Evolutionary conservation across 2,797 vertebrate species (phyloP).

Genomic region (Aldrovandia affinis): DNA sequence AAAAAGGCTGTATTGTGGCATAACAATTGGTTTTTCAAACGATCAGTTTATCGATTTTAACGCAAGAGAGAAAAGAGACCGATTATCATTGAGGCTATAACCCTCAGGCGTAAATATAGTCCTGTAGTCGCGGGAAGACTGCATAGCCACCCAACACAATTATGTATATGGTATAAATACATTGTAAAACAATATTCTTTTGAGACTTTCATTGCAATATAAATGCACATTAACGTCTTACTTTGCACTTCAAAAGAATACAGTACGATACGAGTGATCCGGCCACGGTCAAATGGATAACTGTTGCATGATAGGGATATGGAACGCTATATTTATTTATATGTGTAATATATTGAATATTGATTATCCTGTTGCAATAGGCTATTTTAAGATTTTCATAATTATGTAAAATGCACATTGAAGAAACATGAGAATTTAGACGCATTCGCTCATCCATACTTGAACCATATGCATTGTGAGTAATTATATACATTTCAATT

Average conservation of each 20-base stretch:
- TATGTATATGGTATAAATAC: background rate
- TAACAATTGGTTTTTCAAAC: background rate
- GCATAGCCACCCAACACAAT: background rate
- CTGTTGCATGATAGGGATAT: background rate
- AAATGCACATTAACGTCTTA: background rate
- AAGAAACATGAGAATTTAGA: too few relatives aligned
- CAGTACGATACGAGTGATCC: too few relatives aligned
- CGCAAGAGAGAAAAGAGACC: background rate
- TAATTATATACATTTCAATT: slow-evolving; percentile 10
- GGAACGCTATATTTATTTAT: background rate
- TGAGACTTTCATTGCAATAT: background rate
- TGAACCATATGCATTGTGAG: background rate
- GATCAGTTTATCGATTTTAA: background rate
- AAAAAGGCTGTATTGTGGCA: background rate
- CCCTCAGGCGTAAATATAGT: background rate
- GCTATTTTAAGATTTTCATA: too few relatives aligned
- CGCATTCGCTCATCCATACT: background rate
- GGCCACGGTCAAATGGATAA: background rate
- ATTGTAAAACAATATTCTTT: background rate
- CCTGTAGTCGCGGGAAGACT: background rate
- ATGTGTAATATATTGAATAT: too few relatives aligned
- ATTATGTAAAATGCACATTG: slow-evolving; percentile 36
- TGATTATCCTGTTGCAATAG: too few relatives aligned
- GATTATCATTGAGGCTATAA: background rate
- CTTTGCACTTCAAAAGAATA: background rate